Evolutionary conservation across 2,113 vertebrate genomes (phyloP), one percentile per base, ranked within the genome.

Genomic region (Pseudorasbora parva): DNA sequence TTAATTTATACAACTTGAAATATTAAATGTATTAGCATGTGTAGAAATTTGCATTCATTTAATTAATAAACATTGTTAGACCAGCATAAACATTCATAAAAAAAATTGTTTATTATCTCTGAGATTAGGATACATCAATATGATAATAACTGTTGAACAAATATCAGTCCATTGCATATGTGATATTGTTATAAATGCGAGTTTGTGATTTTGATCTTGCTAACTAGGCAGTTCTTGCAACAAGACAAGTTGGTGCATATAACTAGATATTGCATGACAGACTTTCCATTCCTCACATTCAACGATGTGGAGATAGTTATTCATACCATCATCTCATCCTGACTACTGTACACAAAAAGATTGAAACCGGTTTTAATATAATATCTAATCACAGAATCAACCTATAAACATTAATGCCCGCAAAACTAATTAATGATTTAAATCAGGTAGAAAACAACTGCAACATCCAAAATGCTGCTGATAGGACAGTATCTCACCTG

Each of bases 221-320:
- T 5, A 47, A 25, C 54, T 60, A 11, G 9, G 23, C 23, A 27
- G 11, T 45, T 57, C 30, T 77, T 57, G 11, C 41, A 41, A 41
- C 21, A 62, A 66, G 25, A 30, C 43, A 66, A 33, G 59, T 79
- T 33, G 23, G 25, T 66, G 43, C 43, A 66, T 66, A 66, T 62
- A 49, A 79, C 49, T 25, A 64, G 25, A 49, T 47, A 30, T 19
- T 14, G 25, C 8, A 79, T 21, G 74, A n/a, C 0, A 1, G 51
- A 41, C 33, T 77, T 41, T 23, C 21, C 74, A 77, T 77, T 77
- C 30, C 74, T 57, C 49, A 41, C 27, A 59, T 57, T 37, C 51
- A 33, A 19, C 14, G 33, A 59, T 37, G 30, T 77, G 51, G 30
- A 59, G 74, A 77, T 21, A 49, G 45, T n/a, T 37, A 37, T 37